Base-by-base conservation (phyloP, 1,140 invertebrate genomes). In the Heliconius hewitsoni region DNA sequence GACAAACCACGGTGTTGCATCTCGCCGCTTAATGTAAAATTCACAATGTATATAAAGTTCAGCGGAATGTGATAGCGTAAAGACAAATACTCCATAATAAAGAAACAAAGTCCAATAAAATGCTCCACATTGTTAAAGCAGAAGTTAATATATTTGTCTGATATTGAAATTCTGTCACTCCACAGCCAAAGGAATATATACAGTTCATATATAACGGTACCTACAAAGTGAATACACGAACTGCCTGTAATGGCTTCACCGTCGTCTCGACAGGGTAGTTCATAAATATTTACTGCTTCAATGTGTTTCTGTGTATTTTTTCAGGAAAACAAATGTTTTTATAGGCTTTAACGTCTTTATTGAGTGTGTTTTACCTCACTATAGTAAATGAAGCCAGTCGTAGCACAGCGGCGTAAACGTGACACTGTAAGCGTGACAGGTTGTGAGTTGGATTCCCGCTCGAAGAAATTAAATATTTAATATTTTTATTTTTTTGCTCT, bases 321-420 rank as follows among this genome's bases (percentile, higher is more conserved):
- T 16, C 60, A 16, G 60, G 60, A 66, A 66, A 66, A 66, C 60
- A 16, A 60, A 66, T 30, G 60, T 66, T 66, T 66, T 66, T 66
- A 66, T 66, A 66, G 27, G 23, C 23, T 66, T 66, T 30, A 30
- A 27, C 27, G 60, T 27, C 60, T 66, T 66, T 66, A 30, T 30
- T 52, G 50, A 52, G 3, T 50, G 16, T 18, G 6, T 52, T 52
- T 19, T 52, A 52, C 5, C 50, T 16, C 18, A 52, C 50, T 52
- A 19, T 52, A 52, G 6, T 52, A 52, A 52, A 52, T 52, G 5
- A 52, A 19, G 18, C 6, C 50, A 52, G 50, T 52, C 6, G 18
- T 19, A 6, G 50, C 2, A 18, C 18, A 18, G 50, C 5, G 18
- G 18, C 8, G 5, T 6, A 52, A 8, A 8, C 50, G 42, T 46